These are phyloP conservation scores for Diglossa cyanea DNA, from an alignment of 2,797 vertebrate species.

Conservation along the genomic window DNA sequence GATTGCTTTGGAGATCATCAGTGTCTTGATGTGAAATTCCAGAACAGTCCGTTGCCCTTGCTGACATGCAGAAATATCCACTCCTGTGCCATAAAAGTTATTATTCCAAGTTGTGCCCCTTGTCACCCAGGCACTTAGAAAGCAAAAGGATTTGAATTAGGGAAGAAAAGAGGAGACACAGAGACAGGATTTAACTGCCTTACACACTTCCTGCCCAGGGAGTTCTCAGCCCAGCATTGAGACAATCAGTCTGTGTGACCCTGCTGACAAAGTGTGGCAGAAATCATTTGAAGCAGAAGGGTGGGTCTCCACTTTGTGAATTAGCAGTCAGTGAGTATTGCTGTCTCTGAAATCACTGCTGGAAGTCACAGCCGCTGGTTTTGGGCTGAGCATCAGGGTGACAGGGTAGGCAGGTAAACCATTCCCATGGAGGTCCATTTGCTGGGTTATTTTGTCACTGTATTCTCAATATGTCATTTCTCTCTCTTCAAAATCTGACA, in stretches of 20 bases:
- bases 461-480: constrained; percentile 44
- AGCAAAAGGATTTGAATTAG: neutral
- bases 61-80: neutral
- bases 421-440: neutral
- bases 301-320: neutral
- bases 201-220: neutral
- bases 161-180: neutral
- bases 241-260: neutral
- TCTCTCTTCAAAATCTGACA: constrained; percentile 36
- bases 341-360: neutral
- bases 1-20: neutral
- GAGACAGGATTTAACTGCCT: neutral
- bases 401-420: constrained; percentile 17
- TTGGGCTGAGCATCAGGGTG: neutral
- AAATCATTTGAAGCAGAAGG: neutral
- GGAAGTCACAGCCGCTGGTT: neutral
- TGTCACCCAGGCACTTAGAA: neutral
- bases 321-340: neutral
- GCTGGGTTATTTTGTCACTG: constrained; percentile 37
- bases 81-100: neutral
- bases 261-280: neutral
- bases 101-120: neutral
- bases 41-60: neutral
- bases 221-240: neutral
- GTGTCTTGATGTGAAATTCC: neutral